phyloP scores from a whole-genome alignment of 2,888 invertebrate species.

The Patella caerulea region DNA sequence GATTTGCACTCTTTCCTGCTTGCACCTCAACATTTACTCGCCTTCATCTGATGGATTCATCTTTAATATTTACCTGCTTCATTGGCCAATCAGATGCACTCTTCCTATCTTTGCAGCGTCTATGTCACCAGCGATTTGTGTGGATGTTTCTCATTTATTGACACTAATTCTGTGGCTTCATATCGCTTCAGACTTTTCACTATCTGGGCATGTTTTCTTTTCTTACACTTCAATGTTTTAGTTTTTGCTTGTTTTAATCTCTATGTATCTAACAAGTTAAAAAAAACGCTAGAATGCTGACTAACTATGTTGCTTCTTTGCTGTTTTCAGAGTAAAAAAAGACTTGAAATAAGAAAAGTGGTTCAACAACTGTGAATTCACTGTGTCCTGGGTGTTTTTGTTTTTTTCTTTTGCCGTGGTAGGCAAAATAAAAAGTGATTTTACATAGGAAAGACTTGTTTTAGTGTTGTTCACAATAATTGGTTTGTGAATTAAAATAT shows the following conservation, averaged over 20 bases:
- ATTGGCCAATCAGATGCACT: not conserved
- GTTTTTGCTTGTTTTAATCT: too few species aligned
- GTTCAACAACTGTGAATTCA: conserved; percentile 15
- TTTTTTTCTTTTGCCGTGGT: too few species aligned
- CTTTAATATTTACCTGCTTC: not conserved
- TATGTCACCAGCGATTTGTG: conserved; percentile 1
- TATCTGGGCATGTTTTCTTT: too few species aligned
- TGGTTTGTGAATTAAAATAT: too few species aligned
- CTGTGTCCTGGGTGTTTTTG: too few species aligned
- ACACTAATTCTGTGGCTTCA: not conserved
- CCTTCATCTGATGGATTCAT: not conserved
- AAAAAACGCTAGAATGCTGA: too few species aligned
- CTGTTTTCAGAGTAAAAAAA: conserved; percentile 63
- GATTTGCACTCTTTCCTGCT: conserved; percentile 18
- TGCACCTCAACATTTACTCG: conserved; percentile 15
- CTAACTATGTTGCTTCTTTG: conserved; percentile 22
- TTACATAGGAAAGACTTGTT: too few species aligned
- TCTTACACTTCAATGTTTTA: too few species aligned
- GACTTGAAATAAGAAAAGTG: conserved; percentile 64
- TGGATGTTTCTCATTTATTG: conserved; percentile 3
- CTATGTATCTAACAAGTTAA: too few species aligned
- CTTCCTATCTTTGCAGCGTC: conserved; percentile 13
- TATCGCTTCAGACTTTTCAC: too few species aligned
- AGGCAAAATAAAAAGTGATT: too few species aligned
- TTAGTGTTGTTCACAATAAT: too few species aligned